A percentile compares a stretch with the other conserved stretches of the same genome.
phyloP scores from a whole-genome alignment of 2,888 invertebrate species.

The Sarcophaga caerulescens region DNA sequence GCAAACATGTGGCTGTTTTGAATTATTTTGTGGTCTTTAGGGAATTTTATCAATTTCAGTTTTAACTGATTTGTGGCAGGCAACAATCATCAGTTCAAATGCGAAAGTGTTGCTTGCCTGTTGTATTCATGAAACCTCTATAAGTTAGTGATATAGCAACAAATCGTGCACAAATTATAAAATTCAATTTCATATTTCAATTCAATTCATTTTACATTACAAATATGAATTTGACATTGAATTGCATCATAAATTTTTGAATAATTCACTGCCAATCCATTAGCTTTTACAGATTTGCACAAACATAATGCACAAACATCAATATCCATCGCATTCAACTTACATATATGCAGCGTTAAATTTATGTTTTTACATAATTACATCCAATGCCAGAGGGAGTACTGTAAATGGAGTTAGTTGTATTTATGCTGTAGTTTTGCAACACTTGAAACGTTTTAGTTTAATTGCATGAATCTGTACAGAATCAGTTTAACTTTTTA shows the following conservation, averaged over 20 bases:
- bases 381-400: too few species aligned
- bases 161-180: slow-evolving; percentile 17
- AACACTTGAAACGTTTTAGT: too few species aligned
- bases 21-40: slow-evolving; percentile 9
- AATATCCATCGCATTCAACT: neutral
- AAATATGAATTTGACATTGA: slow-evolving; percentile 42
- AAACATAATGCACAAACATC: neutral
- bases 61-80: neutral
- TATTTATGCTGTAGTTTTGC: too few species aligned
- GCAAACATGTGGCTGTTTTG: neutral
- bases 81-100: neutral
- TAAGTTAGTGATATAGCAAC: neutral
- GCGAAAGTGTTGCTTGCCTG: neutral
- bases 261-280: slow-evolving; percentile 8
- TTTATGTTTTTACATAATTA: too few species aligned
- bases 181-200: slow-evolving; percentile 33
- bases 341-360: too few species aligned
- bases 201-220: neutral
- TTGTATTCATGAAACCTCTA: neutral
- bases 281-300: neutral
- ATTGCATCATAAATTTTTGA: slow-evolving; percentile 22
- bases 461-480: too few species aligned
- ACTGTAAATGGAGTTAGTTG: too few species aligned
- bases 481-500: too few species aligned
- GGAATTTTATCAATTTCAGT: slow-evolving; percentile 15